Conservation (phyloP, 2,888 invertebrate genomes). For the Linnaemya vulpina region DNA sequence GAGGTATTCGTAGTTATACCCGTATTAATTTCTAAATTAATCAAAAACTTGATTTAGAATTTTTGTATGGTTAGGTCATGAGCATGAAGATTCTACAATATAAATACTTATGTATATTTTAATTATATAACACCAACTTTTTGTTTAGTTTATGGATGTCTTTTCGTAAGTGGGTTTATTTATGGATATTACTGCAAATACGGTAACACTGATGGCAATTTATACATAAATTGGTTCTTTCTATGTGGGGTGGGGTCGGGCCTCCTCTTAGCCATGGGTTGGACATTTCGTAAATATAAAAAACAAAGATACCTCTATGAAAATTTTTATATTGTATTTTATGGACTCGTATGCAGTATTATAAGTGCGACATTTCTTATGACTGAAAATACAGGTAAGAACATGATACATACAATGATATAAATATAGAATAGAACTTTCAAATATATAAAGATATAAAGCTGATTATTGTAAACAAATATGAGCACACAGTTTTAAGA, state of each 20-base stretch:
- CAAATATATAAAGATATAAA: too few species aligned
- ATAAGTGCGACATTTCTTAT: constrained; percentile 78
- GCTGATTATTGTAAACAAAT: too few species aligned
- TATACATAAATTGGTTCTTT: constrained; percentile 78
- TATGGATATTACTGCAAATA: constrained; percentile 78
- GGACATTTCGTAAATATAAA: constrained; percentile 77
- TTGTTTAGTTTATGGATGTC: constrained; percentile 75
- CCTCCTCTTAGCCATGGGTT: constrained; percentile 74
- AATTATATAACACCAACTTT: neutral
- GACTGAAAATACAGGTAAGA: constrained; percentile 77
- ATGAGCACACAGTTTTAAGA: too few species aligned
- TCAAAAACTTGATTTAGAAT: too few species aligned
- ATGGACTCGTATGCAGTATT: constrained; percentile 78
- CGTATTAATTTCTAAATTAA: too few species aligned
- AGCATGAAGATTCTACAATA: too few species aligned
- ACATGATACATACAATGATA: neutral
- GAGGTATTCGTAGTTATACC: too few species aligned
- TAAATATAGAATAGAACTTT: too few species aligned
- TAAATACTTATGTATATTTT: neutral
- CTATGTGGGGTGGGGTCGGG: constrained; percentile 72
- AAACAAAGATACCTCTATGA: constrained; percentile 76
- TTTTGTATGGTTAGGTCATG: too few species aligned
- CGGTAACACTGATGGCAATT: constrained; percentile 77
- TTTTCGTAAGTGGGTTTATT: constrained; percentile 77
- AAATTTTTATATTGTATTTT: constrained; percentile 79